A percentile compares a stretch with the other conserved stretches of the same genome.
Conservation (phyloP, 2,888 invertebrate genomes). For the Hybos culiciformis region DNA sequence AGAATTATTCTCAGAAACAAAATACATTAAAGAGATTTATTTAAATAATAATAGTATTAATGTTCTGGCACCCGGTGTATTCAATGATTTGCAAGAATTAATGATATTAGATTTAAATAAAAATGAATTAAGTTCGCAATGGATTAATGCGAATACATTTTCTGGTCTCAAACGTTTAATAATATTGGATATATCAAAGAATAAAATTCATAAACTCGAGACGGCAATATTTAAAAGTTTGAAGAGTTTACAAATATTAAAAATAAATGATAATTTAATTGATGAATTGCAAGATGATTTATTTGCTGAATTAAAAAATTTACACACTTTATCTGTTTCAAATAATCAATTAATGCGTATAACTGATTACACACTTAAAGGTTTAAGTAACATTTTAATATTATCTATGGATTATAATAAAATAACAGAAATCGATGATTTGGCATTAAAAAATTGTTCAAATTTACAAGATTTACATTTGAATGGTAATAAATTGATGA, state of each 20-base stretch:
- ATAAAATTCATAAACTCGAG: constrained; percentile 69
- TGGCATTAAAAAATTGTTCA: constrained; percentile 78
- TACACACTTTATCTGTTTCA: constrained; percentile 75
- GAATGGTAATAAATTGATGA: constrained; percentile 69
- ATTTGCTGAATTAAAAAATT: constrained; percentile 75
- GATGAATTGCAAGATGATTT: constrained; percentile 74
- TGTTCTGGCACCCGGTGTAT: constrained; percentile 69
- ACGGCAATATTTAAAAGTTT: constrained; percentile 71
- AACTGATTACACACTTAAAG: constrained; percentile 72
- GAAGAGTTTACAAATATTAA: constrained; percentile 69
- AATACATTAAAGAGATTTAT: constrained; percentile 74
- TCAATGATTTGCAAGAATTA: constrained; percentile 67
- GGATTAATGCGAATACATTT: constrained; percentile 76
- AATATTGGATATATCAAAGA: constrained; percentile 69
- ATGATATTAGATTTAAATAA: constrained; percentile 68
- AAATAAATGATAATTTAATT: constrained; percentile 71
- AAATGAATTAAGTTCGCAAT: constrained; percentile 72
- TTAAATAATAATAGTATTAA: constrained; percentile 82
- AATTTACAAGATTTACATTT: constrained; percentile 80
- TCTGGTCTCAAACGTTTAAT: constrained; percentile 77
- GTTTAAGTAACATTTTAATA: constrained; percentile 68
- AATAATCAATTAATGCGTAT: constrained; percentile 73
- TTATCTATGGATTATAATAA: constrained; percentile 76
- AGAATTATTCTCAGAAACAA: constrained; percentile 68
- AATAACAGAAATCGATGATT: constrained; percentile 64